Percentiles rank a stretch among this genome's conserved stretches.
Evolutionary conservation across 2,888 invertebrate genomes (phyloP).

Genomic region (Heliconius ismenius): DNA sequence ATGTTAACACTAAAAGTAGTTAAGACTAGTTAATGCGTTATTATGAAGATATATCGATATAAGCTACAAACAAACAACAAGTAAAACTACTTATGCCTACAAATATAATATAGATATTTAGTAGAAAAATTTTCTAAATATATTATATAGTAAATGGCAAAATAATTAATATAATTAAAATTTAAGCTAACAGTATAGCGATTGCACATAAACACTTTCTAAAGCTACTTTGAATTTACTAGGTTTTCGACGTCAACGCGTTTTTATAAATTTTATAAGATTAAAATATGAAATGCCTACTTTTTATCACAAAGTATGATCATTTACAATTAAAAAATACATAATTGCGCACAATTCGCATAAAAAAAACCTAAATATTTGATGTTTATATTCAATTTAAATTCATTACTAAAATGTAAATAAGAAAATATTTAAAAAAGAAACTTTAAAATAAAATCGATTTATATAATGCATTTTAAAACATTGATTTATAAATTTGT

Average conservation of each 20-base stretch:
- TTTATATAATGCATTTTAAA: constrained; percentile 18
- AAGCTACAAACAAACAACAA: constrained; percentile 54
- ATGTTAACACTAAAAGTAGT: constrained; percentile 59
- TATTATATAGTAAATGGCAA: constrained; percentile 35
- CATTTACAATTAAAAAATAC: neutral
- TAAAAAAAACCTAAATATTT: neutral
- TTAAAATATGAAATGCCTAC: neutral
- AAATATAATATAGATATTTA: constrained; percentile 46
- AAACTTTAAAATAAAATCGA: constrained; percentile 1
- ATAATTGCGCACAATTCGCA: neutral
- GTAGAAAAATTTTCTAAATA: constrained; percentile 31
- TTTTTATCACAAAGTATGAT: neutral
- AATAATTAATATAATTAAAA: constrained; percentile 24
- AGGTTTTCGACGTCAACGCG: neutral
- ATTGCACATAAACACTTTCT: constrained; percentile 36
- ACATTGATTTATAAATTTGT: constrained; percentile 27
- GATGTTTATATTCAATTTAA: neutral
- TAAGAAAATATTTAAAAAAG: constrained; percentile 1
- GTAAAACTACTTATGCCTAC: constrained; percentile 52
- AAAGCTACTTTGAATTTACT: constrained; percentile 22
- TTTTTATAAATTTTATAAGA: neutral
- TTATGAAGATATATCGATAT: constrained; percentile 31
- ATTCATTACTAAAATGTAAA: constrained; percentile 1
- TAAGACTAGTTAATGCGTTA: constrained; percentile 72
- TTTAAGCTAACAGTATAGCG: constrained; percentile 30